Evolutionary conservation across 2,797 vertebrate species (phyloP).

Genomic region (Jordanella pulchra): DNA sequence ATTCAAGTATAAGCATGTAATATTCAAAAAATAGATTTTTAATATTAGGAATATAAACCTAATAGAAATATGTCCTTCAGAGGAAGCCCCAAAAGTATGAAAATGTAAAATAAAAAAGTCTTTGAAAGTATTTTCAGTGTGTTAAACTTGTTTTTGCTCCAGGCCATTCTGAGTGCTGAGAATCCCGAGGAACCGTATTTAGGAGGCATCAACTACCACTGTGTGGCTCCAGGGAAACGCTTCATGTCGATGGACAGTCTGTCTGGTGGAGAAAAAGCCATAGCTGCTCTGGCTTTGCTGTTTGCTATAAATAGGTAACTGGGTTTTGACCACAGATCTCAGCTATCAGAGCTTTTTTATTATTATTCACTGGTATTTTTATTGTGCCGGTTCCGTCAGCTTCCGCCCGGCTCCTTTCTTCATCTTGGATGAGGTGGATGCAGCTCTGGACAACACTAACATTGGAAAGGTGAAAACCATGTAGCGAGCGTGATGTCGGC

Average conservation of each 20-base stretch:
- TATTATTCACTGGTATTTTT: not conserved
- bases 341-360: not conserved
- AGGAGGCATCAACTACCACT: constrained; percentile 91
- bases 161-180: constrained; percentile 93
- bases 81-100: too few species aligned
- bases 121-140: not conserved
- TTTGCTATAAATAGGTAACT: constrained; percentile 93
- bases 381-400: constrained; percentile 66
- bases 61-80: too few species aligned
- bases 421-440: constrained; percentile 94
- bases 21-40: too few species aligned
- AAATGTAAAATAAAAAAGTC: too few species aligned
- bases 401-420: constrained; percentile 94
- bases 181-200: constrained; percentile 94
- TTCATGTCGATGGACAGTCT: constrained; percentile 97
- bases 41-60: too few species aligned
- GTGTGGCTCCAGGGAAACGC: constrained; percentile 92
- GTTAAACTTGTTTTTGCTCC: not conserved
- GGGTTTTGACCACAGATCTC: not conserved
- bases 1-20: too few species aligned
- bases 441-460: constrained; percentile 94
- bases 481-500: too few species aligned
- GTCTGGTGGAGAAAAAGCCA: constrained; percentile 93
- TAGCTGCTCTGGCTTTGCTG: constrained; percentile 91
- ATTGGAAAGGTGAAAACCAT: constrained; percentile 86